Percentiles rank a stretch among this genome's conserved stretches.
Conservation (phyloP, 2,888 invertebrate genomes). For the Hydropsyche betteni region DNA sequence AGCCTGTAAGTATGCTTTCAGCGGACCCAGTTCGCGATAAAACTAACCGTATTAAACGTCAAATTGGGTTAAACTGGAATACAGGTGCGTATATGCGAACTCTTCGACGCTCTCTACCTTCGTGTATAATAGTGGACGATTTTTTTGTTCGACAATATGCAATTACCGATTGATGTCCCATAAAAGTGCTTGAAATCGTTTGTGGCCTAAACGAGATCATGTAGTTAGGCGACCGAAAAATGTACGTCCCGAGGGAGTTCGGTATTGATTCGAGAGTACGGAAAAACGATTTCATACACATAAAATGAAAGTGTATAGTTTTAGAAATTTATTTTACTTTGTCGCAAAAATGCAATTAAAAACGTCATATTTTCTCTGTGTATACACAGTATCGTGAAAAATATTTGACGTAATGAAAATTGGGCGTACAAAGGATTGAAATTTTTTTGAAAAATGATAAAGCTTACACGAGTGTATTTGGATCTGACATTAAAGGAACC, state of each 20-base stretch:
- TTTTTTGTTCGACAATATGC: background rate
- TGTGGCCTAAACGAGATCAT: constrained; percentile 19
- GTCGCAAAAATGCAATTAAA: too few relatives aligned
- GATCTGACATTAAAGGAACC: background rate
- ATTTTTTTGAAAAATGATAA: background rate
- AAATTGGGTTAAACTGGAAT: constrained; percentile 28
- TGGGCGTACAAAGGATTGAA: background rate
- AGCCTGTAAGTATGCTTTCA: constrained; percentile 23
- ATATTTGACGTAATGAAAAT: constrained; percentile 4
- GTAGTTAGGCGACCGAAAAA: constrained; percentile 9
- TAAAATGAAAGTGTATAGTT: too few relatives aligned
- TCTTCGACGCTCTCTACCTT: too few relatives aligned
- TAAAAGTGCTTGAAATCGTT: constrained; percentile 15
- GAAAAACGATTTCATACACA: too few relatives aligned
- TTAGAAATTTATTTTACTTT: too few relatives aligned
- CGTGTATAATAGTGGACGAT: too few relatives aligned
- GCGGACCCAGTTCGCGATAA: constrained; percentile 9
- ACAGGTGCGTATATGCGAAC: background rate
- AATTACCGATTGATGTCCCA: constrained; percentile 24
- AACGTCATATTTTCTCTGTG: too few relatives aligned
- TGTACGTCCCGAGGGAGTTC: background rate
- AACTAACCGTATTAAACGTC: constrained; percentile 34
- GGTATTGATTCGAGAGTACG: too few relatives aligned
- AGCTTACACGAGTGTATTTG: background rate
- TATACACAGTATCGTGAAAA: background rate